Evolutionary conservation across 1,140 invertebrate species (phyloP), one percentile per base, ranked within the genome.

Genomic region (Oreohelix idahoensis): DNA sequence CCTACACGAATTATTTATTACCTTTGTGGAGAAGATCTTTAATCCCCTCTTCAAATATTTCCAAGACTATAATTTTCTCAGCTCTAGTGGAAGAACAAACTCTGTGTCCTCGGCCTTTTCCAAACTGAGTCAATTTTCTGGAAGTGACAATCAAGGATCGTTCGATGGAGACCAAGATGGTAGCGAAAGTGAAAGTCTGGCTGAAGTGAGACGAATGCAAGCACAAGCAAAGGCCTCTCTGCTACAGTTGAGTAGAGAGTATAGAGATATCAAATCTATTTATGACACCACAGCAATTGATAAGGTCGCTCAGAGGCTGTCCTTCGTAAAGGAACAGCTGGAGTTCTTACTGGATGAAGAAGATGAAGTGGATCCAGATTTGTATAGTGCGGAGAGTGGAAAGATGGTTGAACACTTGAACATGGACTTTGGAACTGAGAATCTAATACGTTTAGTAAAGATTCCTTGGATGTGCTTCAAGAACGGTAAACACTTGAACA

Each of bases 341-440:
- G 90, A 91, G 35, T 87, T 86, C 71, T 81, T 90, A 0, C 84
- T 91, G n/a, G 89, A 90, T 39, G 85, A 89, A 29, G 89, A 91
- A 79, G 85, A 85, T 23, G 79, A 82, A 63, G 83, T 90, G 23
- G 87, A 88, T 71, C 83, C 85, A 0, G 87, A 89, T 71, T 73
- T 89, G n/a, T 88, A 89, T 42, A 86, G 89, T 49, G 84, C 88
- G 58, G 90, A 91, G 35, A 91, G 90, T 66, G 86, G 86, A 74
- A 80, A 80, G 49, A 73, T 86, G 10, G 84, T 90, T 0, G 82
- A 85, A 69, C 84, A 89, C 58, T 66, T 90, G 71, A 87, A 89
- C 80, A 84, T 88, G 38, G 86, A 89, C 58, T 85, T 85, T 32
- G 83, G 85, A n/a, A 88, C 85, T 29, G 86, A 87, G 51, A 86